These are phyloP conservation scores for Matsumyia berberina DNA, from an alignment of 2,888 invertebrate species.

Conservation along the genomic window DNA sequence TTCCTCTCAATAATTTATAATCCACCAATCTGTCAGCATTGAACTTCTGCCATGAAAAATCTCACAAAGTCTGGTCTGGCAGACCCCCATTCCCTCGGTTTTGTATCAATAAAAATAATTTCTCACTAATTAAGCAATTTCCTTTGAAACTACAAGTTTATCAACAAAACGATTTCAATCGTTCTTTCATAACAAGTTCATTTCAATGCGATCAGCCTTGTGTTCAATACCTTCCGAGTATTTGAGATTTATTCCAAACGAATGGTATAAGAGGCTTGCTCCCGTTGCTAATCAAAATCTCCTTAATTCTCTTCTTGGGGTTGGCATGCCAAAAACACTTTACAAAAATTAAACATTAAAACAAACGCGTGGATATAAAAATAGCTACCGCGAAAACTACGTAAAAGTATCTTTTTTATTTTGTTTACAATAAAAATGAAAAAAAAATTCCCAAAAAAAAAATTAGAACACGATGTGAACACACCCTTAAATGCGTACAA, in stretches of 20 bases:
- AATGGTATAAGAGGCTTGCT: not conserved
- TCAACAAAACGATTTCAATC: constrained; percentile 23
- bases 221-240: constrained; percentile 30
- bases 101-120: not conserved
- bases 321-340: constrained; percentile 22
- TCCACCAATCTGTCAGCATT: constrained; percentile 12
- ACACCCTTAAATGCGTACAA: constrained; percentile 12
- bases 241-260: constrained; percentile 11
- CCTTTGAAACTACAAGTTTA: constrained; percentile 1
- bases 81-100: too few species aligned
- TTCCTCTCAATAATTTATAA: not conserved
- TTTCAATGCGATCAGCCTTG: constrained; percentile 3
- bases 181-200: constrained; percentile 31
- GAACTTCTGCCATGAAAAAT: constrained; percentile 10
- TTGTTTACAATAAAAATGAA: constrained; percentile 39
- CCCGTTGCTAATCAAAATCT: not conserved
- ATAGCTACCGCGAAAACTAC: constrained; percentile 21
- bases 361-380: constrained; percentile 44
- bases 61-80: too few species aligned
- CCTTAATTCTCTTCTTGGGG: not conserved
- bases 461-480: constrained; percentile 6
- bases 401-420: constrained; percentile 8
- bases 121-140: constrained; percentile 33
- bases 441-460: constrained; percentile 6
- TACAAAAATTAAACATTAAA: constrained; percentile 32